Evolutionary conservation across 1,140 invertebrate species (phyloP).

Genomic region (Hylyphantes graminicola): DNA sequence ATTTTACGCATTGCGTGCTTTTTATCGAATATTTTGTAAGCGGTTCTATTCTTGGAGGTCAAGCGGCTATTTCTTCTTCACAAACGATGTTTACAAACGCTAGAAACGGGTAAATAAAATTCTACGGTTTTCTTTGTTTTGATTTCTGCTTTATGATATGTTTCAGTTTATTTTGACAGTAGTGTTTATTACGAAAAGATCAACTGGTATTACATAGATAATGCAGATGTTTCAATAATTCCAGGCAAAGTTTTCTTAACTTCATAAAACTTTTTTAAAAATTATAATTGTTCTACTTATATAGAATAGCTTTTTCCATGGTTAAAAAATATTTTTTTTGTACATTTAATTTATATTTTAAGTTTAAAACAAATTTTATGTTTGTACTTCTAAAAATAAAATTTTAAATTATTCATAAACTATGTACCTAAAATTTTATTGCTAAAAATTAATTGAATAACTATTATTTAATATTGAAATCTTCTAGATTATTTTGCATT

Average conservation of each 20-base stretch:
- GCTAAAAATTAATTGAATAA: neutral
- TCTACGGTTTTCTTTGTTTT: too few species aligned
- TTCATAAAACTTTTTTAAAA: too few species aligned
- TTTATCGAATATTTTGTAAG: slow-evolving; percentile 26
- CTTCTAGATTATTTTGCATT: neutral
- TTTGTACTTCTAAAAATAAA: neutral
- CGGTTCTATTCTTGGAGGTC: slow-evolving; percentile 6
- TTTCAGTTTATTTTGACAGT: too few species aligned
- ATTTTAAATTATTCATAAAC: neutral
- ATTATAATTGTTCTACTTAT: too few species aligned
- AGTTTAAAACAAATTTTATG: neutral
- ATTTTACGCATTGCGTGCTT: slow-evolving; percentile 34
- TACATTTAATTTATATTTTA: neutral
- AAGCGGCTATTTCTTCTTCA: slow-evolving; percentile 1
- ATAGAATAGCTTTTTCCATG: neutral
- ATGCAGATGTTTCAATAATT: too few species aligned
- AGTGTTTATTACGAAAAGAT: too few species aligned
- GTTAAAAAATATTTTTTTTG: neutral
- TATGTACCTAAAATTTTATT: neutral
- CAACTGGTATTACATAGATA: too few species aligned
- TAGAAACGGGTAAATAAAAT: neutral
- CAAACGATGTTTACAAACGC: neutral
- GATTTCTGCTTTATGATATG: too few species aligned
- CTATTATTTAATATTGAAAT: neutral
- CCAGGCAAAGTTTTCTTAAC: too few species aligned